phyloP scores from a whole-genome alignment of 2,888 invertebrate genomes.

The Ditylenchus weischeri region DNA sequence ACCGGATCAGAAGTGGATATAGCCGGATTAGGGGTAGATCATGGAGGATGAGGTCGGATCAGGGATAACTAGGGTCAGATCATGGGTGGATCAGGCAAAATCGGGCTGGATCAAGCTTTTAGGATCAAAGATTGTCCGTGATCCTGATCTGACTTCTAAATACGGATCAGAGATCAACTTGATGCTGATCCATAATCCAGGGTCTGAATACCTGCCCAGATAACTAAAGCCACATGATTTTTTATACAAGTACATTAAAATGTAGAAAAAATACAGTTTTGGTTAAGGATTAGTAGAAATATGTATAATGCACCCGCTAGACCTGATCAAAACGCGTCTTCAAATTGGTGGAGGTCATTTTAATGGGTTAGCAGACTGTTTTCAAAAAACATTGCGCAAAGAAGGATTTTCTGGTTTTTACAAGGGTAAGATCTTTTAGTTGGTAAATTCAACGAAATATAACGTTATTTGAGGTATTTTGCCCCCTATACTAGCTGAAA shows the following conservation, averaged over 20 bases:
- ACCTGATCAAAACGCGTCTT: constrained; percentile 84
- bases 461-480: constrained; percentile 71
- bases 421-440: constrained; percentile 15
- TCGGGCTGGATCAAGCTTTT: too few relatives aligned
- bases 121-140: too few relatives aligned
- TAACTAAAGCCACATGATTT: too few relatives aligned
- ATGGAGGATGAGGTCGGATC: too few relatives aligned
- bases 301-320: constrained; percentile 91
- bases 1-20: too few relatives aligned
- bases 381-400: constrained; percentile 78
- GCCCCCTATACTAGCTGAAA: constrained; percentile 87
- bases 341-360: constrained; percentile 69
- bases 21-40: too few relatives aligned
- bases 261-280: not conserved
- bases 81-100: too few relatives aligned
- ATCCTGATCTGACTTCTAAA: too few relatives aligned
- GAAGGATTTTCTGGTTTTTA: constrained; percentile 68
- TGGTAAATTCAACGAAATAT: not conserved
- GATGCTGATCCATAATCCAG: too few relatives aligned
- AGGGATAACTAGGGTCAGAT: too few relatives aligned
- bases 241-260: not conserved
- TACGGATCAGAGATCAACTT: too few relatives aligned
- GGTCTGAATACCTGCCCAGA: too few relatives aligned
- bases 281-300: constrained; percentile 76
- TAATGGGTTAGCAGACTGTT: constrained; percentile 78